Conservation (phyloP, 2,888 invertebrate species). For the Zeuzera pyrina region DNA sequence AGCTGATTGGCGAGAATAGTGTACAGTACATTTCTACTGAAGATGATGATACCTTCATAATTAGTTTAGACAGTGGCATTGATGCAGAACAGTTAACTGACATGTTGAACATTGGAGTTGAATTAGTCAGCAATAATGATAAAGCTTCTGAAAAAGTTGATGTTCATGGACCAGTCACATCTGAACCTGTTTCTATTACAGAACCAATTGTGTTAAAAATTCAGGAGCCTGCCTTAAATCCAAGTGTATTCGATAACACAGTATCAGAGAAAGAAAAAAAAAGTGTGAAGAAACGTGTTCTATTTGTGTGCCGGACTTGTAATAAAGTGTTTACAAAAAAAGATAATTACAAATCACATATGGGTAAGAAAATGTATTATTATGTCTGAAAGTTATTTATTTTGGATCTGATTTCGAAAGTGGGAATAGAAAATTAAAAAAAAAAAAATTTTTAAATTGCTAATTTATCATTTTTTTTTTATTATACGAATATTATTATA, state of each 20-base stretch:
- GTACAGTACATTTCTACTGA: conserved; percentile 65
- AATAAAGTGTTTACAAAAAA: conserved; percentile 53
- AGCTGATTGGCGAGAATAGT: conserved; percentile 57
- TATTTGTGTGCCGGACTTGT: conserved; percentile 46
- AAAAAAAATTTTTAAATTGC: too few relatives aligned
- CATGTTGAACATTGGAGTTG: conserved; percentile 56
- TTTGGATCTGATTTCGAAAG: too few relatives aligned
- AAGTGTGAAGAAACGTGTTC: conserved; percentile 27
- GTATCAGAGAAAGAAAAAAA: conserved; percentile 13
- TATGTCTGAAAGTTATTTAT: too few relatives aligned
- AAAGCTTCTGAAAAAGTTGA: conserved; percentile 18
- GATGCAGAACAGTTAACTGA: conserved; percentile 59
- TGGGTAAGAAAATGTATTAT: conserved; percentile 35
- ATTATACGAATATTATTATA: too few relatives aligned
- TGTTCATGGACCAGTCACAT: too few relatives aligned
- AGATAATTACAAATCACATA: conserved; percentile 54
- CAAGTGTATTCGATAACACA: conserved; percentile 3
- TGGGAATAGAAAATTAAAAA: too few relatives aligned
- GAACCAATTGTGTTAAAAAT: conserved; percentile 27
- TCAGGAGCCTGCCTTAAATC: conserved; percentile 11
- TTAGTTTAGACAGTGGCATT: conserved; percentile 59
- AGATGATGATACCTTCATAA: conserved; percentile 63
- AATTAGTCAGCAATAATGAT: conserved; percentile 16
- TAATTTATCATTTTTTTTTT: too few relatives aligned
- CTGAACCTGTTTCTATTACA: too few relatives aligned